Conservation (phyloP, 2,113 vertebrate genomes). For the Rafetus swinhoei region DNA sequence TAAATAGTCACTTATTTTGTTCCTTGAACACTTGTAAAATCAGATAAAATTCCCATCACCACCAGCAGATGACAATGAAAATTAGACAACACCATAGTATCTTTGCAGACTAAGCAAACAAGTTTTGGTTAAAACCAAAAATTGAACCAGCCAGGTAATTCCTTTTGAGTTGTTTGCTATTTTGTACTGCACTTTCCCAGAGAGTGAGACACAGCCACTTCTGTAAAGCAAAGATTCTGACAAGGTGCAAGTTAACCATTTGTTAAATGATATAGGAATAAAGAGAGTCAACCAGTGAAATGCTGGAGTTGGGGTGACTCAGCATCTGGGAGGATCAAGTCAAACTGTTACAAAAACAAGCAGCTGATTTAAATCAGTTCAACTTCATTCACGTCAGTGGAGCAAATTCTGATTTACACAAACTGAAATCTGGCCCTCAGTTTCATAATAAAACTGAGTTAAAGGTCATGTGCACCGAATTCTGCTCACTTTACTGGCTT, state of each 20-base stretch:
- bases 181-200: neutral
- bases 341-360: neutral
- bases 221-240: neutral
- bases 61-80: neutral
- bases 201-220: neutral
- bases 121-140: neutral
- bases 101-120: neutral
- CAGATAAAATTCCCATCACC: neutral
- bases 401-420: neutral
- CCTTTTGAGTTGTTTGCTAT: neutral
- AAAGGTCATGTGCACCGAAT: neutral
- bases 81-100: rapidly evolving
- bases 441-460: neutral
- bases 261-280: neutral
- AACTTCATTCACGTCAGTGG: neutral
- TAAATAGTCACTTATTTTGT: neutral
- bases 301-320: neutral
- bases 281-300: neutral
- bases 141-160: neutral
- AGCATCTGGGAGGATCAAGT: neutral
- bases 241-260: neutral
- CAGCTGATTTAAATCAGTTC: neutral
- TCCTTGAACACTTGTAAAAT: rapidly evolving
- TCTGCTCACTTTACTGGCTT: neutral
- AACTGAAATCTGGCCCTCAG: neutral